Evolutionary conservation across 2,888 invertebrate genomes (phyloP).

Genomic region (Venustoraphidia nigricollis): DNA sequence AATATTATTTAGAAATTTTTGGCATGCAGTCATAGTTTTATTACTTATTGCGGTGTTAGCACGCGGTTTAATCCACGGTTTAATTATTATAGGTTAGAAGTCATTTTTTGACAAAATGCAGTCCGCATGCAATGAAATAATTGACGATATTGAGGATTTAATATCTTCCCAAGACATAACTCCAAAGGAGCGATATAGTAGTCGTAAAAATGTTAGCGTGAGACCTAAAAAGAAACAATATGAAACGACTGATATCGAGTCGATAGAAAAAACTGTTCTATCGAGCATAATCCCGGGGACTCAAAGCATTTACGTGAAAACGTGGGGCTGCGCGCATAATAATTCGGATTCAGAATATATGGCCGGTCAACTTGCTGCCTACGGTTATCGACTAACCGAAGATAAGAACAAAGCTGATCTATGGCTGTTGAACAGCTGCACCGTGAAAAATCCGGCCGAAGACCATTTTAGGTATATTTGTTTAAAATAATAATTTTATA

Average conservation of each 20-base stretch:
- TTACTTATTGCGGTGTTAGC: too few species aligned
- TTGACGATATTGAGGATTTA: conserved; percentile 75
- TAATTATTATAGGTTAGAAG: background rate
- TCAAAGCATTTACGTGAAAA: conserved; percentile 72
- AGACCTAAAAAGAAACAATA: conserved; percentile 31
- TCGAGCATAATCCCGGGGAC: conserved; percentile 46
- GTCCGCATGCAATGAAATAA: conserved; percentile 46
- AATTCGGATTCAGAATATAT: conserved; percentile 97
- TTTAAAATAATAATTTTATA: too few species aligned
- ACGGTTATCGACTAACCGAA: conserved; percentile 73
- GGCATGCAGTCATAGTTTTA: too few species aligned
- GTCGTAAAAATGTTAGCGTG: conserved; percentile 51
- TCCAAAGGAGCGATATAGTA: conserved; percentile 61
- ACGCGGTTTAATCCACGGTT: background rate
- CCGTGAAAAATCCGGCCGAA: conserved; percentile 95
- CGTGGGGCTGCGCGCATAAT: conserved; percentile 98
- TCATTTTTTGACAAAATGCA: conserved; percentile 28
- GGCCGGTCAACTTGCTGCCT: conserved; percentile 83
- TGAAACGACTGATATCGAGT: background rate
- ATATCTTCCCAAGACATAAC: conserved; percentile 66
- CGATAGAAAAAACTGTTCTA: conserved; percentile 31
- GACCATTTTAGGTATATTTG: conserved; percentile 62
- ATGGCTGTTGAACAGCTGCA: conserved; percentile 95
- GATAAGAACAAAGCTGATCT: conserved; percentile 72
- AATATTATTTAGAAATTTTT: too few species aligned